Conservation (phyloP, 2,888 invertebrate genomes). For the Caenorhabditis sp. region DNA sequence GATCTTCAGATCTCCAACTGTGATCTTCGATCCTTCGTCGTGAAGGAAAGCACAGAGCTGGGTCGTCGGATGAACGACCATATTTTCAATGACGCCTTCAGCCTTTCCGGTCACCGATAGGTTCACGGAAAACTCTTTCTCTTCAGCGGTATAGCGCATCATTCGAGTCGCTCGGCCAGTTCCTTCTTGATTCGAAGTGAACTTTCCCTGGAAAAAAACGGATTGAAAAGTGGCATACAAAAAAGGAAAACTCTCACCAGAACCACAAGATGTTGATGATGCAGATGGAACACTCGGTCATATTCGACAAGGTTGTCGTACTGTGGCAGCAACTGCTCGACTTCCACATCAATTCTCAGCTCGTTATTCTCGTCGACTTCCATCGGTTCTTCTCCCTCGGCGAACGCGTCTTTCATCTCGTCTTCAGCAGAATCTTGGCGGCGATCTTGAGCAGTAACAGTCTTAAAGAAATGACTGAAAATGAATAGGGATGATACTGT, state of each 20-base stretch:
- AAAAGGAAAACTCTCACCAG: too few species aligned
- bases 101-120: slow-evolving; percentile 7
- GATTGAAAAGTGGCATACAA: too few species aligned
- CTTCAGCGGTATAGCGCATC: slow-evolving; percentile 8
- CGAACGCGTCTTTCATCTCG: too few species aligned
- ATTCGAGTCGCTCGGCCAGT: slow-evolving; percentile 21
- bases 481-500: not conserved
- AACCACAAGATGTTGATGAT: slow-evolving; percentile 29
- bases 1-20: slow-evolving; percentile 44
- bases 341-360: slow-evolving; percentile 44
- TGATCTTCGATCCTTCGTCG: slow-evolving; percentile 43
- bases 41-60: slow-evolving; percentile 38
- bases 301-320: slow-evolving; percentile 36
- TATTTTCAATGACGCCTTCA: slow-evolving; percentile 16
- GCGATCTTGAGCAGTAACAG: slow-evolving; percentile 2
- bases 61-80: slow-evolving; percentile 38
- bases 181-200: slow-evolving; percentile 17
- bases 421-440: too few species aligned
- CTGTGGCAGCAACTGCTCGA: slow-evolving; percentile 17
- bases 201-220: too few species aligned
- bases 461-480: not conserved
- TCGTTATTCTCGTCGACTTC: slow-evolving; percentile 55
- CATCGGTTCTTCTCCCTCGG: slow-evolving; percentile 22
- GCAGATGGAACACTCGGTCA: slow-evolving; percentile 31
- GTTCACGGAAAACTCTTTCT: slow-evolving; percentile 26